A percentile compares a stretch with the other conserved stretches of the same genome.
phyloP scores from a whole-genome alignment of 2,797 vertebrate species.

The Ctenochaetus hawaiiensis region DNA sequence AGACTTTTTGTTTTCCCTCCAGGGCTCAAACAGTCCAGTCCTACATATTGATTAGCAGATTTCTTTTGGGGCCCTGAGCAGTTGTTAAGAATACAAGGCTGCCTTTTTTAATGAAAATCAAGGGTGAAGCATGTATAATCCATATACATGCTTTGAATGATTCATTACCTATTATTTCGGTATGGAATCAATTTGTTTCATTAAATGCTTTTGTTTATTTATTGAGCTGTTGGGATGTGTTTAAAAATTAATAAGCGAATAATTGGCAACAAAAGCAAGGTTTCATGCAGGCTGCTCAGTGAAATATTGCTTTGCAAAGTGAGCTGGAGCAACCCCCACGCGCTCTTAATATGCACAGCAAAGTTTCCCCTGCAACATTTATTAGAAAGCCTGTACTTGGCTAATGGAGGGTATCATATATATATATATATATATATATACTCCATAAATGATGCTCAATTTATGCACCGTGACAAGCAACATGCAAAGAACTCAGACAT shows the following conservation, averaged over 20 bases:
- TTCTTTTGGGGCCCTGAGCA: constrained; percentile 51
- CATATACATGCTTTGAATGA: constrained; percentile 75
- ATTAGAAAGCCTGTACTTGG: constrained; percentile 66
- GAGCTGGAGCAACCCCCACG: constrained; percentile 49
- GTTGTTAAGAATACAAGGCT: constrained; percentile 63
- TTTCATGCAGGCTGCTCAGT: constrained; percentile 45
- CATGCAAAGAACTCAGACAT: constrained; percentile 4
- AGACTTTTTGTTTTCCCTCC: constrained; percentile 50
- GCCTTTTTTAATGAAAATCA: constrained; percentile 70
- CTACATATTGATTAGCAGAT: constrained; percentile 76
- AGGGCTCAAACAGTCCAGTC: constrained; percentile 56
- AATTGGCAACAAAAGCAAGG: constrained; percentile 79
- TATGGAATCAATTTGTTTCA: constrained; percentile 81
- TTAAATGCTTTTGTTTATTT: constrained; percentile 82
- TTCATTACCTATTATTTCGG: constrained; percentile 81
- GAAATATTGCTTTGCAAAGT: constrained; percentile 69
- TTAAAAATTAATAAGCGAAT: constrained; percentile 85
- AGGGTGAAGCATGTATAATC: constrained; percentile 74
- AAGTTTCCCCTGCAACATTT: constrained; percentile 46
- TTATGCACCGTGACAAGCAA: constrained; percentile 7
- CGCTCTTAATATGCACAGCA: constrained; percentile 23
- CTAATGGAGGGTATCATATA: constrained; percentile 55
- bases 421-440: constrained; percentile 21
- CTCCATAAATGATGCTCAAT: constrained; percentile 12
- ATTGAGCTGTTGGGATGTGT: constrained; percentile 74